A percentile compares a stretch with the other conserved stretches of the same genome.
Evolutionary conservation across 2,888 invertebrate genomes (phyloP).

Genomic region (Hermaeophaga mercurialis): DNA sequence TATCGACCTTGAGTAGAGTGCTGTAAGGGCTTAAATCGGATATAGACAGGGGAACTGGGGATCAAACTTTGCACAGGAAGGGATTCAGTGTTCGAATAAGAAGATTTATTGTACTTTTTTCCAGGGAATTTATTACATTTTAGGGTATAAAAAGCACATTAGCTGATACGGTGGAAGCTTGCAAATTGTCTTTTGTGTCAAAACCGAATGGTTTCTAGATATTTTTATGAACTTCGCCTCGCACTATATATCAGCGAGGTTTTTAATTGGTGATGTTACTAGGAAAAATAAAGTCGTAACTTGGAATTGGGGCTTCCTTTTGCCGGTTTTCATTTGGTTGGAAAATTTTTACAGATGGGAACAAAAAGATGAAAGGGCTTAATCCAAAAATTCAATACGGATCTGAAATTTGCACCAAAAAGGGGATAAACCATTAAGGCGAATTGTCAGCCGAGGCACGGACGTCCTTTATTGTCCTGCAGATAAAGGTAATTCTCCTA

Average conservation of each 20-base stretch:
- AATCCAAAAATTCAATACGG: slow-evolving; percentile 7
- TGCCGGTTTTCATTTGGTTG: too few relatives aligned
- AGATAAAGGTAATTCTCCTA: slow-evolving; percentile 43
- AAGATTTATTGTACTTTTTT: slow-evolving; percentile 16
- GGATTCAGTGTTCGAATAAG: slow-evolving; percentile 22
- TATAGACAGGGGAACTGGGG: slow-evolving; percentile 18
- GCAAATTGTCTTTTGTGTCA: slow-evolving; percentile 6
- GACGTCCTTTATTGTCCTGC: slow-evolving; percentile 44
- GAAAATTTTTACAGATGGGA: too few relatives aligned
- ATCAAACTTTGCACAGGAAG: slow-evolving; percentile 21
- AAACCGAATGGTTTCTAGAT: neutral
- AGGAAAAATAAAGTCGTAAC: too few relatives aligned
- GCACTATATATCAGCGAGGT: neutral
- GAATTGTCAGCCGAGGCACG: slow-evolving; percentile 47
- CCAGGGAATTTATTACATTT: slow-evolving; percentile 21
- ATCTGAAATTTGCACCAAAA: slow-evolving; percentile 10
- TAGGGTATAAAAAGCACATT: slow-evolving; percentile 9
- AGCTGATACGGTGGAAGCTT: neutral
- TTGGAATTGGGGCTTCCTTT: too few relatives aligned
- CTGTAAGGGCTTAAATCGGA: slow-evolving; percentile 25
- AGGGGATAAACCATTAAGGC: slow-evolving; percentile 42
- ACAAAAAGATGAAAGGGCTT: too few relatives aligned
- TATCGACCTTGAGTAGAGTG: slow-evolving; percentile 1
- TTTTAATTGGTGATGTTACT: too few relatives aligned
- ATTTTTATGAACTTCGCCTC: neutral